Evolutionary conservation across 2,797 vertebrate genomes (phyloP).

Genomic region (Acrocephalus scirpaceus): DNA sequence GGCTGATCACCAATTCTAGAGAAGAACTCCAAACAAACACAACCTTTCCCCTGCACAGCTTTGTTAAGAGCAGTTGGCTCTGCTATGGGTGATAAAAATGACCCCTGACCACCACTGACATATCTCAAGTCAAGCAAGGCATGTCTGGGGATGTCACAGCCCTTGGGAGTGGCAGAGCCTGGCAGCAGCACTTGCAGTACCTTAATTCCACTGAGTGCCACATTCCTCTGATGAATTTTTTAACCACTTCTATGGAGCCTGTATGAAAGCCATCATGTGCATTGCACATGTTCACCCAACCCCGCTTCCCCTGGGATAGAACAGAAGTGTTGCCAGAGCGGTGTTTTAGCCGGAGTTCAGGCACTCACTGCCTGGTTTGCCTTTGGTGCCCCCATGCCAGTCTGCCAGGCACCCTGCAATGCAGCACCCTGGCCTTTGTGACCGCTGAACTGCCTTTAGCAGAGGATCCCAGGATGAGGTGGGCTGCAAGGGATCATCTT

Average conservation of each 20-base stretch:
- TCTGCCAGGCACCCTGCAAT: accelerated
- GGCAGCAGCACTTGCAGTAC: background rate
- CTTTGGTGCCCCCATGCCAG: accelerated
- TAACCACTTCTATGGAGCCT: background rate
- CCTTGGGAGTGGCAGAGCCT: background rate
- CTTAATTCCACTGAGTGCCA: background rate
- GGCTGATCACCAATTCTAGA: background rate
- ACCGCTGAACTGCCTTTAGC: background rate
- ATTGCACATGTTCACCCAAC: accelerated
- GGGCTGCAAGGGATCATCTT: background rate
- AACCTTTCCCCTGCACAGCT: background rate
- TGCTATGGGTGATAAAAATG: background rate
- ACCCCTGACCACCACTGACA: background rate
- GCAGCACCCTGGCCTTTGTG: background rate
- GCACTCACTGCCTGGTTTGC: accelerated
- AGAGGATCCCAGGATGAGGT: background rate
- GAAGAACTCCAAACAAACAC: background rate
- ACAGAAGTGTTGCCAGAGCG: background rate
- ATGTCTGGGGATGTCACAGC: background rate
- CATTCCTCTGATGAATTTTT: background rate
- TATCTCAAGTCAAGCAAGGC: background rate
- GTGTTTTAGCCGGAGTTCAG: background rate
- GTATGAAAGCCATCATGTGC: accelerated
- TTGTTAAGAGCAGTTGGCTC: background rate
- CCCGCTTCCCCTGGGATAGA: accelerated